Conservation (phyloP, 2,888 invertebrate genomes). For the Phrixothrix hirtus region DNA sequence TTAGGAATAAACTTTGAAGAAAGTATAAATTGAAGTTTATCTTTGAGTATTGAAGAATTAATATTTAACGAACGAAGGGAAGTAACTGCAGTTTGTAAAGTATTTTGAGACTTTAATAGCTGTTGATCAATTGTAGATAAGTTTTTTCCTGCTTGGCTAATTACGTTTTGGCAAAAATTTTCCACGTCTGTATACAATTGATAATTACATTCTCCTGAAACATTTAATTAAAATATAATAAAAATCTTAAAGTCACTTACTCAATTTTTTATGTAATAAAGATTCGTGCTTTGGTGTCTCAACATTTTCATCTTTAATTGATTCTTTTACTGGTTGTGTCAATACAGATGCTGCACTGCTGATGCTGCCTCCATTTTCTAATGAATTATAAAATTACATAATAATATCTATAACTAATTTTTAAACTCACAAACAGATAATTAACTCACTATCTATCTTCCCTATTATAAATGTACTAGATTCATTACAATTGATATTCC, state of each 20-base stretch:
- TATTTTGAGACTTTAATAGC: constrained; percentile 51
- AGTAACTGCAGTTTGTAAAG: constrained; percentile 50
- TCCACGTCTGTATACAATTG: constrained; percentile 45
- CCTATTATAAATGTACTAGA: not conserved
- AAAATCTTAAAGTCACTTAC: constrained; percentile 20
- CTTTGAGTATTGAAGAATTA: constrained; percentile 47
- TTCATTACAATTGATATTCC: not conserved
- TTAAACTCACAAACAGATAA: not conserved
- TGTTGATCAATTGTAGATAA: constrained; percentile 49
- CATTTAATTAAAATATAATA: constrained; percentile 3
- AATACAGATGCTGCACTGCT: constrained; percentile 47
- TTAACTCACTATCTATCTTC: not conserved
- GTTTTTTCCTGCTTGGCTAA: constrained; percentile 46
- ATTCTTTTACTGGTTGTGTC: constrained; percentile 27
- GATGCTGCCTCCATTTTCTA: constrained; percentile 45
- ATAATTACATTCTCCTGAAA: constrained; percentile 50
- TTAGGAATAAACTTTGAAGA: constrained; percentile 50
- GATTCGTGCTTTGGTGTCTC: constrained; percentile 17
- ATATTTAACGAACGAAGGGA: constrained; percentile 47
- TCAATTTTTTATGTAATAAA: constrained; percentile 35
- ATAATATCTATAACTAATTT: not conserved
- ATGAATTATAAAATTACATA: constrained; percentile 3
- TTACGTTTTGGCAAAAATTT: constrained; percentile 39
- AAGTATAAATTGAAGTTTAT: constrained; percentile 48
- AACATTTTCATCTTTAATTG: constrained; percentile 13